Conservation (phyloP, 2,888 invertebrate genomes). For the Idaea aversata region DNA sequence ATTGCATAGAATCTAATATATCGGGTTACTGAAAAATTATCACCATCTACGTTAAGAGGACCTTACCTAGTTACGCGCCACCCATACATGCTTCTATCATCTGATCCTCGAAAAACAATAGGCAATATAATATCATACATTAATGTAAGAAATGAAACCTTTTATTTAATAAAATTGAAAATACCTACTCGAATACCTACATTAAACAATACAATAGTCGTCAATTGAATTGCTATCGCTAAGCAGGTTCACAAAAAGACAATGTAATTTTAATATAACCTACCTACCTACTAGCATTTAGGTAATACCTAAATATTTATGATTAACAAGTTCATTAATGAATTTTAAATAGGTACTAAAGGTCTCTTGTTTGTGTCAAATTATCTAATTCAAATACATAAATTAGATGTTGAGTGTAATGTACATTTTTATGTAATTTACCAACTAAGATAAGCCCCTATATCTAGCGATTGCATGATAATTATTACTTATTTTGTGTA, state of each 20-base stretch:
- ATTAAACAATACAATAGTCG: slow-evolving; percentile 27
- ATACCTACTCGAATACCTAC: neutral
- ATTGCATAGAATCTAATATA: neutral
- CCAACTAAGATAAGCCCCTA: slow-evolving; percentile 58
- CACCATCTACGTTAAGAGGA: neutral
- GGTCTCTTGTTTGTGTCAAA: slow-evolving; percentile 48
- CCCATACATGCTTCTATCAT: slow-evolving; percentile 16
- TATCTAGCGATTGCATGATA: slow-evolving; percentile 59
- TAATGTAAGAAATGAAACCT: slow-evolving; percentile 36
- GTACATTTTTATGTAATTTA: slow-evolving; percentile 64
- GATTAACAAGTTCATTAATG: slow-evolving; percentile 35
- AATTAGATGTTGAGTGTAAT: slow-evolving; percentile 53
- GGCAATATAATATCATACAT: slow-evolving; percentile 34
- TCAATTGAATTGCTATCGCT: slow-evolving; percentile 51
- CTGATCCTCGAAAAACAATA: slow-evolving; percentile 33
- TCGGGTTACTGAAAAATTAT: neutral
- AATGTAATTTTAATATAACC: slow-evolving; percentile 41
- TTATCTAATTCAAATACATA: slow-evolving; percentile 43
- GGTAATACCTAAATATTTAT: slow-evolving; percentile 32
- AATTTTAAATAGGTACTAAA: slow-evolving; percentile 39
- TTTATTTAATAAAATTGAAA: slow-evolving; percentile 23
- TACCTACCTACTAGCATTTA: slow-evolving; percentile 35
- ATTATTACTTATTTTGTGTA: slow-evolving; percentile 56
- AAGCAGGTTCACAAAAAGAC: slow-evolving; percentile 41
- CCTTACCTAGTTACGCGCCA: slow-evolving; percentile 18